A percentile compares a stretch with the other conserved stretches of the same genome.
phyloP scores from a whole-genome alignment of 2,888 invertebrate genomes.

The Cordilura impudica region DNA sequence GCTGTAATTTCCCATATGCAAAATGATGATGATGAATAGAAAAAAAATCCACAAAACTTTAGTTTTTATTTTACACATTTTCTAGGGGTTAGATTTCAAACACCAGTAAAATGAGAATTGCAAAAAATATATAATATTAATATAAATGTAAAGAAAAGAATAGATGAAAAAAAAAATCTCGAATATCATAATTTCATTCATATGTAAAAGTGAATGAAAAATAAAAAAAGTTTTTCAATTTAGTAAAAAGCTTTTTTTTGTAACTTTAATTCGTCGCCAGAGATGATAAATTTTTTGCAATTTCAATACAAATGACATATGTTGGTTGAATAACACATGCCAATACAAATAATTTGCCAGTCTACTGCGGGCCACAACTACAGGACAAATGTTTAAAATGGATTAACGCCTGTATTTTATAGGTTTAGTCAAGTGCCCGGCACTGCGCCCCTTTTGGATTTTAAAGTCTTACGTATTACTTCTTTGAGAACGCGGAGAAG shows the following conservation, averaged over 20 bases:
- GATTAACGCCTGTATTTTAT: no score
- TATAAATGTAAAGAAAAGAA: no score
- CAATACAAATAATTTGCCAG: background rate
- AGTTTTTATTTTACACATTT: background rate
- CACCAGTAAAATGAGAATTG: background rate
- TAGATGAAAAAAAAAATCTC: slow-evolving; percentile 12
- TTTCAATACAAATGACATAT: slow-evolving; percentile 56
- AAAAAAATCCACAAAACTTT: slow-evolving; percentile 44
- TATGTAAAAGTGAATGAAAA: slow-evolving; percentile 32
- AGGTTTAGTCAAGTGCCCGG: no score
- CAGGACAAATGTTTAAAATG: no score
- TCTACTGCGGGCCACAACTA: no score
- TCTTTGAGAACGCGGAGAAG: no score
- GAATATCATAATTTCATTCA: slow-evolving; percentile 42
- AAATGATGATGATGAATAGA: slow-evolving; percentile 32
- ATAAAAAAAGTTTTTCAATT: slow-evolving; percentile 75
- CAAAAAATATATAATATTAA: background rate
- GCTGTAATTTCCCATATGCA: background rate
- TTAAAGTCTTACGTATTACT: no score
- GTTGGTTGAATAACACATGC: slow-evolving; percentile 28
- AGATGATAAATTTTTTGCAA: slow-evolving; percentile 44
- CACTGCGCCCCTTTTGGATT: no score
- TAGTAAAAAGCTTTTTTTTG: slow-evolving; percentile 61
- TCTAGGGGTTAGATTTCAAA: background rate
- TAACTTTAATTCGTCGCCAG: slow-evolving; percentile 58